Base-by-base conservation (phyloP, 2,888 invertebrate species). In the Oligia fasciuncula region DNA sequence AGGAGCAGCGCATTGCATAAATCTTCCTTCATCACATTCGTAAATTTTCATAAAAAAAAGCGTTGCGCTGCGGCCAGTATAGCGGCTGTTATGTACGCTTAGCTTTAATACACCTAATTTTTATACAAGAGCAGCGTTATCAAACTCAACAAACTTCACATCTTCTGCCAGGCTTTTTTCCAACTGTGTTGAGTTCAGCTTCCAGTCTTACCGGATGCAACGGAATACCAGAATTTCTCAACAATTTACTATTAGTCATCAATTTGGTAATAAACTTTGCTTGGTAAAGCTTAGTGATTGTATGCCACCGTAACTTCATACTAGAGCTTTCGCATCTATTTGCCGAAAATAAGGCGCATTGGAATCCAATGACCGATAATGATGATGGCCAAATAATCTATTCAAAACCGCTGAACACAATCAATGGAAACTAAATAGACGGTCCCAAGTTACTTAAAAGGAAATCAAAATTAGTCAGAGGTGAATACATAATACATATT, bases 401-500 rank as follows among this genome's bases (percentile, higher is more conserved):
- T 62, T 51, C 19, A 51, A n/a, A 60, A 75, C n/a, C 14, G 17
- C 11, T 35, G 29, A 60, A 29, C 4, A 81, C 13, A 40, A 23
- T 68, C 35, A 69, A 57, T 17, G 80, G 19, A 43, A 51, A 29
- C 54, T 14, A 66, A 69, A 66, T 17, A 65, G 13, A 62, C 9
- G 13, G n/a, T 57, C 17, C 17, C 9, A 35, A 6, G 11, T 75
- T 19, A 46, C 8, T 49, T 23, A 9, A 62, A 40, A 70, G 29
- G 3, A 72, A 85, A 72, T 65, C 14, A 60, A 4, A 43, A 62
- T 29, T 51, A 73, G 11, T 46, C 23, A 35, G 4, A 83, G 9
- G 17, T 63, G 75, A 77, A 70, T 57, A 76, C 14, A 69, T 60
- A 72, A 69, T 68, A 66, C 40, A 62, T 17, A 73, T 76, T 49